Evolutionary conservation across 2,888 invertebrate genomes (phyloP).

Genomic region (Cephus nigrinus): DNA sequence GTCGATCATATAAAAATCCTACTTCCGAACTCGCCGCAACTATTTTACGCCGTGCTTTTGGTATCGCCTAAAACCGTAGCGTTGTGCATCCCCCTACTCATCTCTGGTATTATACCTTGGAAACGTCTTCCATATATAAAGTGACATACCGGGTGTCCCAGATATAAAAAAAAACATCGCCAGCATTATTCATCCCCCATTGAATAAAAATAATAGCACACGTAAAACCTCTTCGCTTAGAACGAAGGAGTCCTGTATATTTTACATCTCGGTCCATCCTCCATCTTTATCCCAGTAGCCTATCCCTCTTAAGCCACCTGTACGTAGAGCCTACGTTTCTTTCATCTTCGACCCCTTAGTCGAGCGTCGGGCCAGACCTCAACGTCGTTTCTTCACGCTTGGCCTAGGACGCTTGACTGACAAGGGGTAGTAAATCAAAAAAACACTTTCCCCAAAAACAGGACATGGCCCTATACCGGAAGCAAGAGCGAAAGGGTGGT

Average conservation of each 20-base stretch:
- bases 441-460: background rate
- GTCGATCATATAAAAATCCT: too few relatives aligned
- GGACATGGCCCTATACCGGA: background rate
- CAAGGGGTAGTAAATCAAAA: background rate
- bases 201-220: conserved; percentile 51
- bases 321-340: background rate
- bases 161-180: conserved; percentile 12
- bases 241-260: conserved; percentile 18
- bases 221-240: conserved; percentile 34
- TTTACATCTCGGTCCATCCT: background rate
- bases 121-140: too few relatives aligned
- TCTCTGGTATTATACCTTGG: too few relatives aligned
- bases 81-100: too few relatives aligned
- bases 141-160: too few relatives aligned
- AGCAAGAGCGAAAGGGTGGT: too few relatives aligned
- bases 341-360: background rate
- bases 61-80: too few relatives aligned
- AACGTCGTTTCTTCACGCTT: background rate
- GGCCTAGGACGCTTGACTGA: background rate
- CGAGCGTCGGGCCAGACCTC: background rate
- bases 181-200: conserved; percentile 51
- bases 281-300: background rate
- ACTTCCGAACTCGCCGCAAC: too few relatives aligned
- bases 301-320: too few relatives aligned
- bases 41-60: too few relatives aligned